These are phyloP conservation scores for Helarctos malayanus DNA, from an alignment of 2,797 vertebrate species.

Conservation along the genomic window DNA sequence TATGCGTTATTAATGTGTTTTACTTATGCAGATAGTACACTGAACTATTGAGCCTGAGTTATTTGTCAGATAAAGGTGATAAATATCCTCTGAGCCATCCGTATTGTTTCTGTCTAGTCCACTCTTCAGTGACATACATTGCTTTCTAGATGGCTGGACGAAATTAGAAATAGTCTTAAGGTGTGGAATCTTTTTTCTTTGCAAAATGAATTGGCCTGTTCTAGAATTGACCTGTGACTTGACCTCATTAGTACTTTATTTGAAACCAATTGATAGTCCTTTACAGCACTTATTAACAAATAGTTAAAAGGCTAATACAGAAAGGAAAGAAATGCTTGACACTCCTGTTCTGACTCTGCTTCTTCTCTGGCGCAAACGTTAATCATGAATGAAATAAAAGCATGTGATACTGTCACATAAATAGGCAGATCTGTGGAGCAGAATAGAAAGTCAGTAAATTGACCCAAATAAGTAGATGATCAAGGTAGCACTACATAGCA, in stretches of 20 bases:
- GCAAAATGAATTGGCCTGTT: constrained; percentile 16
- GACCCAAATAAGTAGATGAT: neutral
- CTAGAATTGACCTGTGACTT: constrained; percentile 13
- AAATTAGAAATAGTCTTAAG: neutral
- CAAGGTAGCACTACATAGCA: neutral
- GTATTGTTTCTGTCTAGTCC: neutral
- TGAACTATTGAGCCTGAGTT: neutral
- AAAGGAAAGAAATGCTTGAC: neutral
- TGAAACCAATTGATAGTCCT: constrained; percentile 15
- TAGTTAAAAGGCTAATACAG: neutral
- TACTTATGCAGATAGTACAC: neutral
- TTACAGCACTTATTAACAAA: neutral
- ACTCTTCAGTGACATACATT: neutral
- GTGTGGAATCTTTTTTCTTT: neutral
- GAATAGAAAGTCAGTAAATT: constrained; percentile 24
- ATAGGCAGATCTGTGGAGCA: constrained; percentile 16
- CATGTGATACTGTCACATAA: neutral
- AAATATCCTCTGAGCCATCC: neutral
- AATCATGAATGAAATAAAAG: constrained; percentile 35
- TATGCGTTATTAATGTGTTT: neutral
- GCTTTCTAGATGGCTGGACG: neutral
- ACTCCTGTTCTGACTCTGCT: neutral
- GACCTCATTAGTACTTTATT: constrained; percentile 4
- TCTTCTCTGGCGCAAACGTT: constrained; percentile 12
- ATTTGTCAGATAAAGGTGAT: constrained; percentile 23